These are phyloP conservation scores for Drosophila ercepeae DNA, from an alignment of 1,140 invertebrate species.

Conservation along the genomic window DNA sequence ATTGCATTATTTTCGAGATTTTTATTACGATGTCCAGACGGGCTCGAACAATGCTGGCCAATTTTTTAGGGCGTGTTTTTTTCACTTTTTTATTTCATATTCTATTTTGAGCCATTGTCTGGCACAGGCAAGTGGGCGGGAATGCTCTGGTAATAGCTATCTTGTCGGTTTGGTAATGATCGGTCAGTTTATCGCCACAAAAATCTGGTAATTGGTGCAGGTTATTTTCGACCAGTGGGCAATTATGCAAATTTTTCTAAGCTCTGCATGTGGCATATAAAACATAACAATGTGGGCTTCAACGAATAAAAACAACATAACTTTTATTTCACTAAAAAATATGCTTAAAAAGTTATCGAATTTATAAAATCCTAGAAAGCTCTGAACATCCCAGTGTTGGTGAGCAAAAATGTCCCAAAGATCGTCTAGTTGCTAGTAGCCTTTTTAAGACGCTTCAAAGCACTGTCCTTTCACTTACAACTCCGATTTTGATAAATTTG, in stretches of 20 bases:
- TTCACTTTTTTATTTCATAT: not conserved
- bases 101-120: conserved; percentile 49
- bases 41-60: conserved; percentile 25
- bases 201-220: conserved; percentile 66
- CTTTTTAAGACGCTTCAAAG: not conserved
- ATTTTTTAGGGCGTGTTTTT: conserved; percentile 41
- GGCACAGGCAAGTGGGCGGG: conserved; percentile 46
- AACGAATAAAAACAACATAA: not conserved
- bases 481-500: conserved; percentile 7
- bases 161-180: conserved; percentile 68
- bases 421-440: not conserved
- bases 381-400: too few species aligned
- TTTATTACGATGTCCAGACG: conserved; percentile 23
- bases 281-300: not conserved
- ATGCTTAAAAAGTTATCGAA: too few species aligned
- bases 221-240: conserved; percentile 20
- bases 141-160: conserved; percentile 60
- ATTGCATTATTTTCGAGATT: conserved; percentile 26
- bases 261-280: not conserved
- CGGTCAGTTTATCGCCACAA: conserved; percentile 69
- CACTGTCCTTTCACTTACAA: not conserved
- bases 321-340: not conserved
- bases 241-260: conserved; percentile 66
- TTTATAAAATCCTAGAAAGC: too few species aligned
- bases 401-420: not conserved